Evolutionary conservation across 2,113 vertebrate genomes (phyloP).

Genomic region (Uria aalge): DNA sequence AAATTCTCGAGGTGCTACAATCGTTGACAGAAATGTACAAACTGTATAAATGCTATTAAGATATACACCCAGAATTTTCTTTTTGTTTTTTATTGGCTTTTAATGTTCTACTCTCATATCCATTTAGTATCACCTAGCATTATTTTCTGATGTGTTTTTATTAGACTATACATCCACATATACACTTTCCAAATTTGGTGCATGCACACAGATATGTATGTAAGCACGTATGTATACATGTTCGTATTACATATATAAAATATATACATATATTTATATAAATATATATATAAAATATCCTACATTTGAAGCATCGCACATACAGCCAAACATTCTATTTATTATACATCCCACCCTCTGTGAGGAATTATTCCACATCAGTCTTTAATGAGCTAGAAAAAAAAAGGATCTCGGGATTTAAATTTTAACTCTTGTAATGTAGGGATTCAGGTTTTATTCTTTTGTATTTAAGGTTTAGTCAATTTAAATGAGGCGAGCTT

Average conservation of each 20-base stretch:
- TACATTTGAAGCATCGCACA: not conserved
- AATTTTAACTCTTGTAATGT: not conserved
- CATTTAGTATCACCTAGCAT: not conserved
- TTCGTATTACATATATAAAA: not conserved
- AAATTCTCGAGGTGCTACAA: not conserved
- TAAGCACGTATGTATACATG: not conserved
- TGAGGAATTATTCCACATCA: not conserved
- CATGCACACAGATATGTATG: fast-evolving
- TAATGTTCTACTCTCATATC: not conserved
- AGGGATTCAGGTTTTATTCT: not conserved
- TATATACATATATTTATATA: not conserved
- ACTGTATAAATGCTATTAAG: not conserved
- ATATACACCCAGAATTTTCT: fast-evolving
- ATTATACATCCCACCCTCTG: not conserved
- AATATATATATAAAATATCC: not conserved
- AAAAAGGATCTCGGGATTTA: not conserved
- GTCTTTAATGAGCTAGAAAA: not conserved
- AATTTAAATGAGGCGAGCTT: not conserved
- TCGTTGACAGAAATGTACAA: not conserved
- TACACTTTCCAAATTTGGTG: not conserved
- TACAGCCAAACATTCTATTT: not conserved
- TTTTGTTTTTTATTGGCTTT: not conserved
- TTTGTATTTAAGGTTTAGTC: not conserved
- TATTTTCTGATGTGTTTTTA: not conserved
- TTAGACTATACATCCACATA: not conserved